Percentiles rank a stretch among this genome's conserved stretches.
These are phyloP conservation scores for Fundulus diaphanus DNA, from an alignment of 2,797 vertebrate species.

Conservation along the genomic window DNA sequence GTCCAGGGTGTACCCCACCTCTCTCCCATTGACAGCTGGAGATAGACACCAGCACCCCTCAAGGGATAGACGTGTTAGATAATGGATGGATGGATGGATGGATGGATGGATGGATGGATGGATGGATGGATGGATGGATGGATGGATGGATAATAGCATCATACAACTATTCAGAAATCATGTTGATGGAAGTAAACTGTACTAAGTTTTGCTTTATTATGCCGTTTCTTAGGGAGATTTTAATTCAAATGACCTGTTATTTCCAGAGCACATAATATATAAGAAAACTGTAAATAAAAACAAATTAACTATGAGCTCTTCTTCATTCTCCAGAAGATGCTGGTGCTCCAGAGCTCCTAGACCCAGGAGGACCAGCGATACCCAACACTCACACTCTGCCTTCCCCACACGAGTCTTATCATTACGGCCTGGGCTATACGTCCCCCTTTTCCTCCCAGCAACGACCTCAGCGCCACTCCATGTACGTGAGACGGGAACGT, in stretches of 20 bases:
- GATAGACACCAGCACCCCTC: too few relatives aligned
- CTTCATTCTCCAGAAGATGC: conserved; percentile 82
- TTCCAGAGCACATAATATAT: neutral
- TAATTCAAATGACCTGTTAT: neutral
- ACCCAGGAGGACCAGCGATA: conserved; percentile 80
- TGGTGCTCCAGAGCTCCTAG: conserved; percentile 89
- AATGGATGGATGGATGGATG: too few relatives aligned
- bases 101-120: too few relatives aligned
- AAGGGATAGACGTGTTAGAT: too few relatives aligned
- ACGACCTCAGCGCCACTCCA: conserved; percentile 96
- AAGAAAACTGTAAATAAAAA: neutral
- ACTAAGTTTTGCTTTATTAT: too few relatives aligned
- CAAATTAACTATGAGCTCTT: neutral
- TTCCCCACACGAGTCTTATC: conserved; percentile 95
- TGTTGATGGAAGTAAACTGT: neutral
- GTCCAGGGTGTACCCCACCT: too few relatives aligned
- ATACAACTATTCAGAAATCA: neutral
- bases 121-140: too few relatives aligned
- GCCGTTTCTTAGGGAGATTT: neutral
- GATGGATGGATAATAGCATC: too few relatives aligned
- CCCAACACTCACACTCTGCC: conserved; percentile 89
- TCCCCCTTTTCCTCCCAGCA: conserved; percentile 99
- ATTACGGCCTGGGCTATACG: conserved; percentile 96
- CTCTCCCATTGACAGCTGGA: too few relatives aligned
- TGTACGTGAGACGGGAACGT: conserved; percentile 98